A percentile compares a stretch with the other conserved stretches of the same genome.
These are phyloP conservation scores for Oncorhynchus masou DNA, from an alignment of 2,113 vertebrate genomes.

Conservation along the genomic window DNA sequence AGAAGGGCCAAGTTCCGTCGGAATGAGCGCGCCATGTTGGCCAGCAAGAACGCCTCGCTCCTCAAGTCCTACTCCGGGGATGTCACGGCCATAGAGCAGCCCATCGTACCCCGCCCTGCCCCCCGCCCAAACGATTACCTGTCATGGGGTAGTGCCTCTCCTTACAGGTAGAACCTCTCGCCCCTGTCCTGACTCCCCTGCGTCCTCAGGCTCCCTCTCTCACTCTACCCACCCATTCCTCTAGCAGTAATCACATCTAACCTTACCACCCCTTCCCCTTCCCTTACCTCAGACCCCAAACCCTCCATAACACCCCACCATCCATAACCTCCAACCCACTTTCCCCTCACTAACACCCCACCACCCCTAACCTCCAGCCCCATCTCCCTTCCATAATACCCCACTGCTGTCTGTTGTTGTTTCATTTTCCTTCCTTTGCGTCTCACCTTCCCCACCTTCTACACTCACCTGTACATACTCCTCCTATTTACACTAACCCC, in stretches of 20 bases:
- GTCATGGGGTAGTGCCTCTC: conserved; percentile 92
- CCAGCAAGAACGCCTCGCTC: conserved; percentile 95
- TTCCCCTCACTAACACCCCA: not conserved
- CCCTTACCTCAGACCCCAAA: not conserved
- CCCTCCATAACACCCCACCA: not conserved
- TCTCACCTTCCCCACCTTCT: not conserved
- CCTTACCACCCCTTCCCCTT: not conserved
- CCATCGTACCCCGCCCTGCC: conserved; percentile 93
- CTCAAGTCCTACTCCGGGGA: conserved; percentile 97
- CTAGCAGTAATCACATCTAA: not conserved
- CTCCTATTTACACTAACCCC: conserved; percentile 31
- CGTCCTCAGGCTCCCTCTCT: not conserved
- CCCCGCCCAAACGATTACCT: conserved; percentile 94
- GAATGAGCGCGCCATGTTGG: conserved; percentile 96
- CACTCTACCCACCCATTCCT: not conserved
- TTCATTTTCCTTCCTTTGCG: conserved; percentile 61
- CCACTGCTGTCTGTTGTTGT: conserved; percentile 48
- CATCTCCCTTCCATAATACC: not conserved
- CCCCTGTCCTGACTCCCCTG: too few relatives aligned
- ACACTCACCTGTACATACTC: conserved; percentile 42
- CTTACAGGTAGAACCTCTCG: conserved; percentile 84
- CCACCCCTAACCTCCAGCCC: conserved; percentile 12
- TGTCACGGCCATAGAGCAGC: conserved; percentile 93
- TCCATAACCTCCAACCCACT: conserved; percentile 1
- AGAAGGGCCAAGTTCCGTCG: conserved; percentile 94